Conservation (phyloP, 2,888 invertebrate genomes). For the Mythimna ferrago region DNA sequence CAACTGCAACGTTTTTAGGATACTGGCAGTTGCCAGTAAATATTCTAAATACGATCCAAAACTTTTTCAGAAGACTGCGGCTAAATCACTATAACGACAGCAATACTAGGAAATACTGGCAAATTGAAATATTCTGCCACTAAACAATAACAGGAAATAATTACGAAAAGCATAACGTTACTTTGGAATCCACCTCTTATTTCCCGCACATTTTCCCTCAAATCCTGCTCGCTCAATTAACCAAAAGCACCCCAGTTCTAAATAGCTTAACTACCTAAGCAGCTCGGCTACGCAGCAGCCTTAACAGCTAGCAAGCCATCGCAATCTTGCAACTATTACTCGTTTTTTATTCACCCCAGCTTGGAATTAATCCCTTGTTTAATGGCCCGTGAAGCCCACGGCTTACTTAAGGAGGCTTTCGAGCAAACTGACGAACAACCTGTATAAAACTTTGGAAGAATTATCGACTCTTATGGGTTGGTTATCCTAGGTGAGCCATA, state of each 20-base stretch:
- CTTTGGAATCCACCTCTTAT: neutral
- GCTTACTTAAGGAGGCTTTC: conserved; percentile 70
- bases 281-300: conserved; percentile 15
- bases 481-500: neutral
- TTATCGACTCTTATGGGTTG: conserved; percentile 40
- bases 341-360: conserved; percentile 69
- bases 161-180: neutral
- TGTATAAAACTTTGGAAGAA: conserved; percentile 73
- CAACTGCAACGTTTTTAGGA: too few relatives aligned
- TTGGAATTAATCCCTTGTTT: conserved; percentile 75
- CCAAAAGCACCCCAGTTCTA: conserved; percentile 14
- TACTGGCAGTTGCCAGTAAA: neutral
- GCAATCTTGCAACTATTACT: conserved; percentile 67
- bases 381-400: conserved; percentile 76
- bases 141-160: conserved; percentile 1
- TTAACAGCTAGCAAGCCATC: conserved; percentile 15
- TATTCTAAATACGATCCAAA: neutral
- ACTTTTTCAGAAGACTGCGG: neutral
- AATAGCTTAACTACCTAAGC: conserved; percentile 34
- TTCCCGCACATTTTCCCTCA: neutral
- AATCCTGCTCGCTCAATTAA: conserved; percentile 23
- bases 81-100: neutral
- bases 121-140: neutral
- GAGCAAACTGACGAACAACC: conserved; percentile 71
- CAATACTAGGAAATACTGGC: neutral